Conservation (phyloP, 2,113 vertebrate species). For the Antechinus flavipes region DNA sequence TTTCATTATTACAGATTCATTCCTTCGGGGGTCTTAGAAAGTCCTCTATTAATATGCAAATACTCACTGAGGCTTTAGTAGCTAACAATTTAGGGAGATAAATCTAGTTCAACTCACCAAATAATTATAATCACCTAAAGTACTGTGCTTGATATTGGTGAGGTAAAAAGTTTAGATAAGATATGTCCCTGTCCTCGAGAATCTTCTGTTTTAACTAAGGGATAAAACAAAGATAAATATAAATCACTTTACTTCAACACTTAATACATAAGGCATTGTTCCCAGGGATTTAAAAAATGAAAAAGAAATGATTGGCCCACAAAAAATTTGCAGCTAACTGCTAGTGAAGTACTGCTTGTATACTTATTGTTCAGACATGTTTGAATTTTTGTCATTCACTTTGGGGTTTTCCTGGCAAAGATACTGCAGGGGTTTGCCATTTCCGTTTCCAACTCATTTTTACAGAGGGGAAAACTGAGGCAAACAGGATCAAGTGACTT, state of each 20-base stretch:
- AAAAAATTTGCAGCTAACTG: background rate
- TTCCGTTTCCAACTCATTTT: background rate
- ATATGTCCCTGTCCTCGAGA: background rate
- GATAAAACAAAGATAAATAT: background rate
- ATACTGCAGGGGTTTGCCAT: background rate
- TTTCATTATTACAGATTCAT: background rate
- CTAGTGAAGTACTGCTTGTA: background rate
- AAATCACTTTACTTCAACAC: background rate
- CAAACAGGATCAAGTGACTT: background rate
- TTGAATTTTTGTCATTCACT: background rate
- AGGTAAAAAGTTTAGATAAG: background rate
- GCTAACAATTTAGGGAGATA: background rate
- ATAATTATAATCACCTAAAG: background rate
- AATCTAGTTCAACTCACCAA: background rate
- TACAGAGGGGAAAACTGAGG: background rate
- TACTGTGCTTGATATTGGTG: background rate
- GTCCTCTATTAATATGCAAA: conserved; percentile 1
- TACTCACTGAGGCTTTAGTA: background rate
- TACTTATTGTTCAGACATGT: background rate
- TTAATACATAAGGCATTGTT: background rate
- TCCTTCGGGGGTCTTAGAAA: background rate
- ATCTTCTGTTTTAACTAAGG: background rate
- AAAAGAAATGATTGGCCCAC: background rate
- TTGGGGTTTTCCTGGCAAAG: background rate
- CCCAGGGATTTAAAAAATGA: background rate